These are phyloP conservation scores for Neotoma lepida DNA, from an alignment of 2,113 vertebrate genomes.

Conservation along the genomic window DNA sequence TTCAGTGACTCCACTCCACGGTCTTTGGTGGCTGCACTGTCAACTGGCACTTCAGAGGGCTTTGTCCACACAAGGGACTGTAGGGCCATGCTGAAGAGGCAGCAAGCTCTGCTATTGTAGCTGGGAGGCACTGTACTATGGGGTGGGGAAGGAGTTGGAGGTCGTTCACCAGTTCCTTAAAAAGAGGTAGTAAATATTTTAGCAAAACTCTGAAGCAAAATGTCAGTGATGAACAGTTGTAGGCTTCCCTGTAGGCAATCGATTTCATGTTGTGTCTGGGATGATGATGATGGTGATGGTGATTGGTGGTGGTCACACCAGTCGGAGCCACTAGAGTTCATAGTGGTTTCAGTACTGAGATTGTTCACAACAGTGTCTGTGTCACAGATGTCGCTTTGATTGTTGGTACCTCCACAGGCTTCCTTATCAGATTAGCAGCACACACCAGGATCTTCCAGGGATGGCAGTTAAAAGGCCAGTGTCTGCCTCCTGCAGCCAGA, in stretches of 20 bases:
- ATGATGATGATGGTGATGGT: slow-evolving; percentile 94
- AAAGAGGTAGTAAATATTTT: slow-evolving; percentile 97
- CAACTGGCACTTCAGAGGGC: slow-evolving; percentile 81
- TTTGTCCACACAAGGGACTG: slow-evolving; percentile 84
- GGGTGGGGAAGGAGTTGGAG: slow-evolving; percentile 94
- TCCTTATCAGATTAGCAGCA: not conserved
- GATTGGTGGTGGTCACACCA: slow-evolving; percentile 97
- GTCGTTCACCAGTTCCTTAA: slow-evolving; percentile 97
- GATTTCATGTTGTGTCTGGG: slow-evolving; percentile 97
- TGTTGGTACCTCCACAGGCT: not conserved
- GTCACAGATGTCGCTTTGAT: not conserved
- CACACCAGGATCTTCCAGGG: not conserved
- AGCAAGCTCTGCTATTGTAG: slow-evolving; percentile 82
- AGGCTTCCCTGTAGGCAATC: slow-evolving; percentile 96
- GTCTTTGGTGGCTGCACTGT: slow-evolving; percentile 86
- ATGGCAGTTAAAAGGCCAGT: not conserved
- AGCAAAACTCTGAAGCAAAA: slow-evolving; percentile 99
- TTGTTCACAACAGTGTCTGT: not conserved
- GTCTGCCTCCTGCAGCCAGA: slow-evolving; percentile 77
- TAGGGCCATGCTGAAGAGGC: slow-evolving; percentile 84
- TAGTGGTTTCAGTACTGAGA: not conserved
- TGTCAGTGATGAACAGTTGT: slow-evolving; percentile 93
- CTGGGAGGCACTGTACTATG: slow-evolving; percentile 92
- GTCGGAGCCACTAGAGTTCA: slow-evolving; percentile 89
- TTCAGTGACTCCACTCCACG: slow-evolving; percentile 85